Conservation (phyloP, 2,888 invertebrate genomes). For the Thereva nobilitata region DNA sequence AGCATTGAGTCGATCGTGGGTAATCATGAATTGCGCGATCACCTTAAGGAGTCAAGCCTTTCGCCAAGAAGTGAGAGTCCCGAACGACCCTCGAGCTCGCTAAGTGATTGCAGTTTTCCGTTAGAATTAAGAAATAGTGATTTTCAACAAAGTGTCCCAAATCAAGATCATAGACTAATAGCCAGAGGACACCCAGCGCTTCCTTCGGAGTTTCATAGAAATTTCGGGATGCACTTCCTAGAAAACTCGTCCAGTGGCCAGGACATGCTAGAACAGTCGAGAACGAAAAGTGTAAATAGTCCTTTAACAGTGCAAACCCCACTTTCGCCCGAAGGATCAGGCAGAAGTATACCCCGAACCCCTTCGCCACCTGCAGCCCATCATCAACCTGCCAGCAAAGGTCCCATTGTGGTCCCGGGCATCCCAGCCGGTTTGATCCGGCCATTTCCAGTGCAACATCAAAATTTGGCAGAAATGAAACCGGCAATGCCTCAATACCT, state of each 20-base stretch:
- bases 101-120: constrained; percentile 44
- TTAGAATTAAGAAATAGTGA: constrained; percentile 48
- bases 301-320: constrained; percentile 3
- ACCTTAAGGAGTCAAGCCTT: constrained; percentile 44
- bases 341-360: constrained; percentile 20
- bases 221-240: neutral
- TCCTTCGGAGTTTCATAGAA: constrained; percentile 16
- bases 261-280: neutral
- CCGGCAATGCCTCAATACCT: constrained; percentile 38
- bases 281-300: constrained; percentile 1
- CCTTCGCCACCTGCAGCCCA: constrained; percentile 43
- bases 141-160: neutral
- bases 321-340: constrained; percentile 7
- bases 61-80: constrained; percentile 42
- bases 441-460: constrained; percentile 54
- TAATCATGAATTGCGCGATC: constrained; percentile 43
- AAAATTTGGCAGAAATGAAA: constrained; percentile 42
- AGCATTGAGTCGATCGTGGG: constrained; percentile 94
- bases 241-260: constrained; percentile 9
- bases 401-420: constrained; percentile 48
- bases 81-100: constrained; percentile 40
- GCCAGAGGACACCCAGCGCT: neutral
- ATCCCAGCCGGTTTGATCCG: constrained; percentile 53
- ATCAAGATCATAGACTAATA: neutral
- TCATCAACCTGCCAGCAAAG: constrained; percentile 53